These are phyloP conservation scores for Parelbella ahira DNA, from an alignment of 2,888 invertebrate genomes.

Conservation along the genomic window DNA sequence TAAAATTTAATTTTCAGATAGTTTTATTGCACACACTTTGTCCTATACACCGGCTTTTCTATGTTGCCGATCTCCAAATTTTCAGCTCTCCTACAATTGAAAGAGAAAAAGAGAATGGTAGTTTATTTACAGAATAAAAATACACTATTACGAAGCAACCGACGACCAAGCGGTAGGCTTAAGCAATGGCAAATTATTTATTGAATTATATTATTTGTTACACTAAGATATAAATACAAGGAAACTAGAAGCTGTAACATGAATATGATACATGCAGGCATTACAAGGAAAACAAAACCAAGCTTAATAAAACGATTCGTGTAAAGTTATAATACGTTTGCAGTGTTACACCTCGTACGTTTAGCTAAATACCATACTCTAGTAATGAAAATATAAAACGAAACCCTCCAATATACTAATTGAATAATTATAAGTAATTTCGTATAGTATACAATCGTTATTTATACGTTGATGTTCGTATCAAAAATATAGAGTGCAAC, in stretches of 20 bases:
- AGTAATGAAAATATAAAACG: too few species aligned
- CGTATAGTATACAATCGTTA: too few species aligned
- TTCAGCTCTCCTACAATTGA: conserved; percentile 42
- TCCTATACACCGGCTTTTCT: conserved; percentile 8
- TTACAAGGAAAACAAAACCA: neutral
- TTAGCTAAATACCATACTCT: too few species aligned
- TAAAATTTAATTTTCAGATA: conserved; percentile 11
- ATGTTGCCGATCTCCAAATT: conserved; percentile 24
- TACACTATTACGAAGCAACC: conserved; percentile 11
- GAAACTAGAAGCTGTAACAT: conserved; percentile 11
- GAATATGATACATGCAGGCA: conserved; percentile 3
- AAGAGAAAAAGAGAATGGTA: conserved; percentile 59
- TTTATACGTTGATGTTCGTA: too few species aligned
- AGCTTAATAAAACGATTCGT: neutral
- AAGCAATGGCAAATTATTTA: neutral
- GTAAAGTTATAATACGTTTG: conserved; percentile 21
- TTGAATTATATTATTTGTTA: neutral
- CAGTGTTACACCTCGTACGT: conserved; percentile 28
- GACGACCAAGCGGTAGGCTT: conserved; percentile 14
- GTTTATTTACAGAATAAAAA: conserved; percentile 56
- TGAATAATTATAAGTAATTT: too few species aligned
- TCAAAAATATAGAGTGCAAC: too few species aligned
- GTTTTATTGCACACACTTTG: conserved; percentile 11
- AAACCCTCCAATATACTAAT: too few species aligned
- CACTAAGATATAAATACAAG: neutral